These are phyloP conservation scores for Shargacucullia verbasci DNA, from an alignment of 2,888 invertebrate species.

Conservation along the genomic window DNA sequence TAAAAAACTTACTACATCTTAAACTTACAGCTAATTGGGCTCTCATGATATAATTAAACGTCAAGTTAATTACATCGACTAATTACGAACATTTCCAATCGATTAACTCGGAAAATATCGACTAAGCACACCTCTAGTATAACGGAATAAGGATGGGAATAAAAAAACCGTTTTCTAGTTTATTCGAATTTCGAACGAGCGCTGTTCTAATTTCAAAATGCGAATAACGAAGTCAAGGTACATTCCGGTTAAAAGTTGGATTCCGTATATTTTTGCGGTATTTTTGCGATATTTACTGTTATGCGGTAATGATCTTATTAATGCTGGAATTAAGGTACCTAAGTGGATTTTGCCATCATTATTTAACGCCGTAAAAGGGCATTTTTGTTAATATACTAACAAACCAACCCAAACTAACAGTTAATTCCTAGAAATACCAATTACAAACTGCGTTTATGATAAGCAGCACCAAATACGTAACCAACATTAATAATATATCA, in stretches of 20 bases:
- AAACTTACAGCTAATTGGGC: constrained; percentile 37
- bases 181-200: constrained; percentile 21
- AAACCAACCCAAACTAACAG: too few relatives aligned
- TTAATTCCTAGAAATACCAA: too few relatives aligned
- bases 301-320: constrained; percentile 7
- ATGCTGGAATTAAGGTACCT: neutral
- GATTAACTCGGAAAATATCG: constrained; percentile 44
- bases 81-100: constrained; percentile 53
- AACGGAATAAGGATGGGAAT: constrained; percentile 31
- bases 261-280: constrained; percentile 4
- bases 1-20: constrained; percentile 38
- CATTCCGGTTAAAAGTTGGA: constrained; percentile 20
- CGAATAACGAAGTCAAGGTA: constrained; percentile 23
- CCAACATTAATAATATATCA: too few relatives aligned
- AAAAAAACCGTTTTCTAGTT: constrained; percentile 26
- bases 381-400: too few relatives aligned
- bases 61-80: constrained; percentile 42
- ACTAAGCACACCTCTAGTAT: constrained; percentile 28
- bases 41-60: constrained; percentile 48
- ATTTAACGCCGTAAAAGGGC: constrained; percentile 1
- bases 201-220: constrained; percentile 34
- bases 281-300: neutral
- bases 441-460: too few relatives aligned
- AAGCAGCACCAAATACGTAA: too few relatives aligned
- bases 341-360: constrained; percentile 10